Evolutionary conservation across 2,113 vertebrate species (phyloP).

Genomic region (Psophia crepitans): DNA sequence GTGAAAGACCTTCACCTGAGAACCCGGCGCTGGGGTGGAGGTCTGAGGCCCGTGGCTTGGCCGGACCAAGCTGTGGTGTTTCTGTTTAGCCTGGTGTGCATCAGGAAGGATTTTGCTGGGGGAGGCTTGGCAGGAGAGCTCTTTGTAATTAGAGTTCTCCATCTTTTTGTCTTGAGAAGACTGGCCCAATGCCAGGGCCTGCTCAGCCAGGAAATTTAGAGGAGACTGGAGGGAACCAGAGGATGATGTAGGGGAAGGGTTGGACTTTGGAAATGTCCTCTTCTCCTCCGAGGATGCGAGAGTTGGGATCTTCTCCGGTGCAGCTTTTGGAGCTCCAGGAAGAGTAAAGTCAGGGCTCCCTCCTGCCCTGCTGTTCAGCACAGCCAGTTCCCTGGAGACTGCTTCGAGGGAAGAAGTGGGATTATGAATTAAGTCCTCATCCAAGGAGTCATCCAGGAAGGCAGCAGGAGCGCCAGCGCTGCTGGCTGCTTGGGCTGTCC

Average conservation of each 20-base stretch:
- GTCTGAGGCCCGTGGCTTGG: slow-evolving; percentile 40
- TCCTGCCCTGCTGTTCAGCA: slow-evolving; percentile 65
- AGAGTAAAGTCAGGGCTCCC: slow-evolving; percentile 68
- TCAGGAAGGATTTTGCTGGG: slow-evolving; percentile 69
- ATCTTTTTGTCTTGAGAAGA: slow-evolving; percentile 78
- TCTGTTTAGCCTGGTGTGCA: slow-evolving; percentile 67
- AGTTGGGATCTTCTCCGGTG: slow-evolving; percentile 64
- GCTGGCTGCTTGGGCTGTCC: slow-evolving; percentile 16
- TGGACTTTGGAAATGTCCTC: slow-evolving; percentile 69
- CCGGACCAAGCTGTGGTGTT: slow-evolving; percentile 70
- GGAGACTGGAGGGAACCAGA: slow-evolving; percentile 75
- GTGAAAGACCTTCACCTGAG: slow-evolving; percentile 77
- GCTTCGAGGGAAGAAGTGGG: slow-evolving; percentile 71
- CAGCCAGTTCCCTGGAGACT: slow-evolving; percentile 74
- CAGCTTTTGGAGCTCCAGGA: slow-evolving; percentile 30
- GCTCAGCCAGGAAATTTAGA: slow-evolving; percentile 79
- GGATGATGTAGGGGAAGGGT: slow-evolving; percentile 54
- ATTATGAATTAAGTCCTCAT: slow-evolving; percentile 69
- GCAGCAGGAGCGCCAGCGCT: slow-evolving; percentile 13
- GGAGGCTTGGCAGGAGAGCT: slow-evolving; percentile 63
- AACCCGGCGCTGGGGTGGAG: not conserved
- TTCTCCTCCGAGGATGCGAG: slow-evolving; percentile 73
- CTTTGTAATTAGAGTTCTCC: slow-evolving; percentile 75
- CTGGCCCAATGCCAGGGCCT: slow-evolving; percentile 74
- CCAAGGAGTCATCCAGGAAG: slow-evolving; percentile 74